phyloP scores from a whole-genome alignment of 2,888 invertebrate genomes.

The Pandemis corylana region DNA sequence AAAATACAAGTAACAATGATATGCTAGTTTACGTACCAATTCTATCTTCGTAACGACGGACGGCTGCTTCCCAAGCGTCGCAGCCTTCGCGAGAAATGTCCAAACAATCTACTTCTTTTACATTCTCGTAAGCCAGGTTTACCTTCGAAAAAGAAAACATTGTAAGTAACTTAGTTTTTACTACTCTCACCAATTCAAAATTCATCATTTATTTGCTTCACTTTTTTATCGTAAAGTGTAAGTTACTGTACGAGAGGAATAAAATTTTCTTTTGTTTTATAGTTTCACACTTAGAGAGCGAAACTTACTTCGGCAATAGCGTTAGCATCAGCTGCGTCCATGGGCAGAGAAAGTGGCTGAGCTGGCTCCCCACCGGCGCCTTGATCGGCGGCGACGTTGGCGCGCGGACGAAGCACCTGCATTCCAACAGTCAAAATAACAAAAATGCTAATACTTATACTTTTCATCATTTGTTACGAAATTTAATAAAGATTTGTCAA shows the following conservation, averaged over 20 bases:
- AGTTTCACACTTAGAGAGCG: too few relatives aligned
- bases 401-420: conserved; percentile 78
- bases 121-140: conserved; percentile 98
- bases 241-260: too few relatives aligned
- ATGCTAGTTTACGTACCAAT: conserved; percentile 86
- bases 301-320: conserved; percentile 93
- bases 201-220: too few relatives aligned
- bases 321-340: conserved; percentile 97
- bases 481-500: too few relatives aligned
- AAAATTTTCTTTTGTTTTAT: too few relatives aligned
- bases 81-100: conserved; percentile 98
- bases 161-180: background rate
- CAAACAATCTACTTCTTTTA: conserved; percentile 99
- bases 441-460: too few relatives aligned
- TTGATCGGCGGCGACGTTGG: conserved; percentile 68
- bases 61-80: conserved; percentile 99
- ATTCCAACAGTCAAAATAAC: background rate
- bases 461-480: too few relatives aligned
- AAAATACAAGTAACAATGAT: background rate
- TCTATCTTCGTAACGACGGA: conserved; percentile 97
- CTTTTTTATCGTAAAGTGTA: too few relatives aligned
- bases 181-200: too few relatives aligned
- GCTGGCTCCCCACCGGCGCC: conserved; percentile 84
- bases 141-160: conserved; percentile 71
- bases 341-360: conserved; percentile 88